Base-by-base conservation (phyloP, 2,797 vertebrate species). In the Brotogeris chrysoptera region DNA sequence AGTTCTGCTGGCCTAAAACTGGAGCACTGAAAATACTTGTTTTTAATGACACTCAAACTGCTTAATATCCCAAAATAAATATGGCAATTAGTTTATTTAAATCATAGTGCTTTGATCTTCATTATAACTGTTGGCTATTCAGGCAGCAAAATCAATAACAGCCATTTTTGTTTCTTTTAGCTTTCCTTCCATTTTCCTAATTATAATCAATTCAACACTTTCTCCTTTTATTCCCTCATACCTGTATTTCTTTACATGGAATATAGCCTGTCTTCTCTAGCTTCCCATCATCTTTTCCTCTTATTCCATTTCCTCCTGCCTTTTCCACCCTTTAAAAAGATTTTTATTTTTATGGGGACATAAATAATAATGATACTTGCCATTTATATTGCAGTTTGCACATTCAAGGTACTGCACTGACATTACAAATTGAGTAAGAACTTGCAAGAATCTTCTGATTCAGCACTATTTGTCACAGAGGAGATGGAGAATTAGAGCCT, bases 351-450 rank as follows among this genome's bases (percentile, higher is more conserved):
- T 92, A 92, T 80, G 78, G 57, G 47, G 61, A 61, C 89, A 84
- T 90, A 94, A 93, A 96, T 92, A 92, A 88, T 87, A 80, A 64
- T 87, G 90, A 24, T 30, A 60, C 66, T 70, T 90, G 89, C 28
- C 77, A 88, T 81, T 96, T 92, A 43, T 84, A 93, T 50, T 85
- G 91, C 64, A 66, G 46, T 69, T 93, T 86, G 59, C 69, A 80
- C 80, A 78, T 83, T 86, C 85, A 91, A 91, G 71, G 63, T 44
- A 81, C 80, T 46, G 73, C 66, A 66, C 47, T 93, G 85, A 84
- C 73, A 92, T 57, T 91, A 69, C 88, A 92, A 92, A 95, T 76
- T 79, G 83, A 95, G 60, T 73, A 88, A 96, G 80, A 90, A 84
- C 44, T 84, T 95, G 73, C 44, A 90, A 86, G 64, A 89, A 41